Base-by-base conservation (phyloP, 1,140 invertebrate species). In the Drosophila truncata region DNA sequence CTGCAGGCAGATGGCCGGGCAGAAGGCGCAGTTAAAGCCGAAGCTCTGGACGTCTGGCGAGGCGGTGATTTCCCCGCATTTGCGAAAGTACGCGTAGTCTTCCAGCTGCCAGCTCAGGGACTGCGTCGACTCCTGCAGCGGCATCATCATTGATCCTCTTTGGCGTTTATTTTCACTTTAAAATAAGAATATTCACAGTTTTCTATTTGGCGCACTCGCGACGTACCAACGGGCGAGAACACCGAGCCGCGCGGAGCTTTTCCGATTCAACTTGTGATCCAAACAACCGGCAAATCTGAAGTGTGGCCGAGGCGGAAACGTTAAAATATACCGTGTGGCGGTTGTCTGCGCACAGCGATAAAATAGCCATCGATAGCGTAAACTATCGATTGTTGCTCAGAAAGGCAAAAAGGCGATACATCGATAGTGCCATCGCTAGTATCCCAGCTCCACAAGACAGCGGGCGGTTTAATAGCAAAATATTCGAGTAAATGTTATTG, bases 61-160 rank as follows among this genome's bases (percentile, higher is more conserved):
- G 23, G 80, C 83, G 46, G 91, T 92, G 25, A 92, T 92, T 76
- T 92, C 91, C 25, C 91, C 91, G 52, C 91, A 92, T 46, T 92
- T 92, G 16, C 77, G 78, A 73, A 92, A 92, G 35, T 85, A 88
- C 6, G 85, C 85, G 49, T 85, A 88, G 16, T 88, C 85, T 78
- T 90, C 85, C 37, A 88, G 78, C 44, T 84, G 85, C 85, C 85
- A 88, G 25, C 74, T 72, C 37, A 82, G 78, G 18, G 57, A 41
- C 33, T 80, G 81, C 47, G 60, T 58, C 29, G 61, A 33, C 46
- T 86, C 80, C 57, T 77, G 77, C 59, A 90, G 64, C 62, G 85
- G 71, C 75, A 88, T 55, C 75, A 90, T 74, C 35, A 65, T 62
- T 29, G 63, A 50, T 60, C 3, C 9, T 3, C 13, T 8, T 16